Percentiles rank a stretch among this genome's conserved stretches.
phyloP scores from a whole-genome alignment of 1,140 invertebrate species.

The Philopotamus ludificatus region DNA sequence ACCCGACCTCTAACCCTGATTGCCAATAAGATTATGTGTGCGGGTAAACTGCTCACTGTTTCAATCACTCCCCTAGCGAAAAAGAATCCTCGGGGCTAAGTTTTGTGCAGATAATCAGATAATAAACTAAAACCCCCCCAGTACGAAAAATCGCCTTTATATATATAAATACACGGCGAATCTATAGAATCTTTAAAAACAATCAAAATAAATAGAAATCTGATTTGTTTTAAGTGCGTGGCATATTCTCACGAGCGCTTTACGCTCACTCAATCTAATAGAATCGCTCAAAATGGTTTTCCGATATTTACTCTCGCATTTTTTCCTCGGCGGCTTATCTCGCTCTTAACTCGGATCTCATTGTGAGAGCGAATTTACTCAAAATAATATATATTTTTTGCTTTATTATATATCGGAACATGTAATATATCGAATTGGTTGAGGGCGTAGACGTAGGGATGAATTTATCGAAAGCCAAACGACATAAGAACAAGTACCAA shows the following conservation, averaged over 20 bases:
- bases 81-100: slow-evolving; percentile 6
- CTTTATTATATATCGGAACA: no score
- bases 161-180: no score
- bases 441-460: slow-evolving; percentile 51
- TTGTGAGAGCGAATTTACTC: background rate
- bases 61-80: slow-evolving; percentile 25
- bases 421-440: no score
- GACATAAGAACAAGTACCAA: slow-evolving; percentile 47
- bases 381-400: no score
- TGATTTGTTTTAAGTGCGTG: no score
- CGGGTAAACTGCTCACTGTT: slow-evolving; percentile 26
- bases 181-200: no score
- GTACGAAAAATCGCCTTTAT: no score
- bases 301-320: slow-evolving; percentile 54
- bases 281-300: slow-evolving; percentile 55
- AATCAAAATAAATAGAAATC: no score
- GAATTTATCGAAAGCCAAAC: slow-evolving; percentile 54
- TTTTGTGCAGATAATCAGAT: slow-evolving; percentile 2
- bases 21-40: slow-evolving; percentile 42
- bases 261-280: slow-evolving; percentile 52
- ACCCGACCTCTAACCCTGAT: slow-evolving; percentile 41
- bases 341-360: slow-evolving; percentile 1
- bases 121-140: background rate
- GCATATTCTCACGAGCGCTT: no score
- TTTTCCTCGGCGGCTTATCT: slow-evolving; percentile 23